Conservation (phyloP, 2,888 invertebrate species). For the Boloria euphrosyne region DNA sequence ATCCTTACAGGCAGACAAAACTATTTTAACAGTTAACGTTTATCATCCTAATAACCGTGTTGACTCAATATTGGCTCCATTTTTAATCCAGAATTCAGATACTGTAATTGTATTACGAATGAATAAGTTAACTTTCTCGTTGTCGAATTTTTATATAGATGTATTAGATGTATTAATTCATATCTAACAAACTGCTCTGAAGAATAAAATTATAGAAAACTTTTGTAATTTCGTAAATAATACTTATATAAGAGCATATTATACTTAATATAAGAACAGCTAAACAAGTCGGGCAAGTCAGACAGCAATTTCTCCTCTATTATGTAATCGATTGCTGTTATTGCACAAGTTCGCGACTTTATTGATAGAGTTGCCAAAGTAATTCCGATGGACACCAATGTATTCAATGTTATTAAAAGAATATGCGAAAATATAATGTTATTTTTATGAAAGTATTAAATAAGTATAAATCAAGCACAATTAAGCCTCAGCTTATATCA, state of each 20-base stretch:
- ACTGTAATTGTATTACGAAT: too few relatives aligned
- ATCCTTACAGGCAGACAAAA: too few relatives aligned
- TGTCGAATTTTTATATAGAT: too few relatives aligned
- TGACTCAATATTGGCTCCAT: too few relatives aligned
- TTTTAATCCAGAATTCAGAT: too few relatives aligned
- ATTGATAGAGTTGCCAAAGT: conserved; percentile 78
- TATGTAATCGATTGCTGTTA: conserved; percentile 70
- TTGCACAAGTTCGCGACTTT: conserved; percentile 74
- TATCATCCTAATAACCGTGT: too few relatives aligned
- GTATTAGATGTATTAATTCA: neutral
- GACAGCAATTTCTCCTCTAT: conserved; percentile 59
- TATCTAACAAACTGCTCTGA: neutral
- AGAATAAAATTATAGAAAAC: conserved; percentile 10
- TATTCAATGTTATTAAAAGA: conserved; percentile 52
- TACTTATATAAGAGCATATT: too few relatives aligned
- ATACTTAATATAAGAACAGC: conserved; percentile 38
- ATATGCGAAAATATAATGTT: conserved; percentile 34
- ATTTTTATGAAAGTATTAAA: neutral
- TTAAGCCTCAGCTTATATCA: too few relatives aligned
- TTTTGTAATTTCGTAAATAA: conserved; percentile 23
- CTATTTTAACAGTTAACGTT: too few relatives aligned
- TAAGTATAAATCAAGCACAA: neutral
- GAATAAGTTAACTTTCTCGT: too few relatives aligned
- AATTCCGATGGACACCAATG: conserved; percentile 61
- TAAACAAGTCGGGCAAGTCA: conserved; percentile 52